Evolutionary conservation across 1,140 invertebrate species (phyloP), one percentile per base, ranked within the genome.

Genomic region (Tetragonula clypearis): DNA sequence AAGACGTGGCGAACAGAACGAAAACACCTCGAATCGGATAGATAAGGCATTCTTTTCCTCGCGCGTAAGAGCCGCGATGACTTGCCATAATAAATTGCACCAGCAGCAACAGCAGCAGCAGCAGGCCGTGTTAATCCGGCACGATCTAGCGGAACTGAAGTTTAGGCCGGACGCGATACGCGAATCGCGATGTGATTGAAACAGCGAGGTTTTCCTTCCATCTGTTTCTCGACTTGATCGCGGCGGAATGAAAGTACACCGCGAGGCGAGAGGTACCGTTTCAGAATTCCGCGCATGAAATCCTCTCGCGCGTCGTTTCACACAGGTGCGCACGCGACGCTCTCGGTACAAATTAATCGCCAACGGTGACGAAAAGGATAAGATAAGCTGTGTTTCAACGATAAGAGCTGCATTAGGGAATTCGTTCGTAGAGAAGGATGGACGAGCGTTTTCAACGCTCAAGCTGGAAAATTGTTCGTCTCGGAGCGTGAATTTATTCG

Each of bases 231-330:
- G 65, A 41, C 82, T 91, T 68, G 88, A 87, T 88, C 86, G 78
- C 86, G 92, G 86, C 86, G 89, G 79, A 88, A 86, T 86, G 84
- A 86, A 89, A 74, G 82, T 8, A 8, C 8, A 49, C 6, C 41
- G 41, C 35, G 35, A 49, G 90, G 87, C 91, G 78, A 91, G 78
- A 91, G 90, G 92, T 94, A 94, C 93, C 93, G 93, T 94, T 94
- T 88, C 88, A 93, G 92, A 92, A 93, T 93, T 91, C 88, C 90
- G 91, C 90, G 83, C 81, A 75, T 87, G 86, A 91, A 91, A 92
- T 91, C 90, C 90, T 82, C 26, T 30, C 65, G 65, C 5, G 66
- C 62, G 78, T 76, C 79, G 84, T 84, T 86, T 85, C 60, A 49
- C 55, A 66, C 35, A 26, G n/a, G 41, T 60, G 66, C 17, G 62